Evolutionary conservation across 2,888 invertebrate genomes (phyloP), one percentile per base, ranked within the genome.

Genomic region (Panorpa germanica): DNA sequence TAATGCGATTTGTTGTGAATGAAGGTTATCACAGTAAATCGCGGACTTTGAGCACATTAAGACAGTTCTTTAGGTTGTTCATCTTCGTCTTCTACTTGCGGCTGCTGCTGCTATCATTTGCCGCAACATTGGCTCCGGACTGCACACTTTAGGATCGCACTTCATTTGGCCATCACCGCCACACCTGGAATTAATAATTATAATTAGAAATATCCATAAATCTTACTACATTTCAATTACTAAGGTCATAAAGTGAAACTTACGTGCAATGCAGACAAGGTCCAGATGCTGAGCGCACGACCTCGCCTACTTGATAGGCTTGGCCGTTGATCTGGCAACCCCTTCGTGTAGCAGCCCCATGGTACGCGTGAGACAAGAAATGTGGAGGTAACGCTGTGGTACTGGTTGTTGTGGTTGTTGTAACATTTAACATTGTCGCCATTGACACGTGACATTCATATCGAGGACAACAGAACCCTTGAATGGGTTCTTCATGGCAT

Each of bases 181-280:
- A 59, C 90, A 90, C 58, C 86, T 85, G 58, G 18, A 63, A 62
- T 41, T 32, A 34, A 41, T 37, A 34, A 27, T 13, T 31, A 19
- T 29, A 26, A 36, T 11, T 33, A 34, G 23, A 25, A 20, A 21
- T 12, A 27, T 18, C 25, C 29, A 23, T 34, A 34, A 16, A 25
- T 15, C 17, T 14, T 16, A 29, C 28, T 14, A 16, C 16, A 32
- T 12, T 11, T 29, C 3, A 13, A 15, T 14, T 20, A 25, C 21
- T 17, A 20, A 11, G 4, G 5, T 15, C 12, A 18, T 24, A 28
- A 12, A 15, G 13, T 20, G 5, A 11, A 36, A 78, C 81, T 80
- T 65, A 90, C 86, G 73, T 80, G 83, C 90, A 90, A 53, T 82
- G 75, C 57, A 86, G 73, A 61, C 90, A 90, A 47, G 90, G 88